These are phyloP conservation scores for Hipposideros armiger DNA, from an alignment of 2,113 vertebrate species.

Conservation along the genomic window DNA sequence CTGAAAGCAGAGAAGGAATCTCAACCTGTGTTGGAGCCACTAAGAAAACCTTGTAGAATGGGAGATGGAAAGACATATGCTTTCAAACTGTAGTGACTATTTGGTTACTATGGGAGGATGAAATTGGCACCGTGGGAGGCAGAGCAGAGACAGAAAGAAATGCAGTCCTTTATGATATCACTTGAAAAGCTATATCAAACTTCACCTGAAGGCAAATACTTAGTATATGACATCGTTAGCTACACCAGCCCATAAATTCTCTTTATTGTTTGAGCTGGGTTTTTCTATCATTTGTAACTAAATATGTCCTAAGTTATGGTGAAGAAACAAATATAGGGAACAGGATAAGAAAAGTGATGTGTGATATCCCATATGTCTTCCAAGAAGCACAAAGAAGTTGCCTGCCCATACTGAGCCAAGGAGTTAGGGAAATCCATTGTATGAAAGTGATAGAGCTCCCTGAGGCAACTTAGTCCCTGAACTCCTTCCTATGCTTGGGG, in stretches of 20 bases:
- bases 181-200: slow-evolving; percentile 1
- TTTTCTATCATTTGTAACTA: slow-evolving; percentile 8
- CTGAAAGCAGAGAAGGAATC: neutral
- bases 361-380: neutral
- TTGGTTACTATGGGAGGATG: neutral
- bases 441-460: neutral
- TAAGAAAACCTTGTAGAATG: neutral
- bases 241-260: neutral
- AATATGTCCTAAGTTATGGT: slow-evolving; percentile 1
- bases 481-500: neutral
- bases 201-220: slow-evolving; percentile 31
- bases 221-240: neutral
- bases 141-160: neutral
- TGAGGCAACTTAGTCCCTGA: neutral
- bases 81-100: neutral
- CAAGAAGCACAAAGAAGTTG: neutral
- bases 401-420: neutral
- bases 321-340: neutral
- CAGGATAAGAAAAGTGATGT: neutral
- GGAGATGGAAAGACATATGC: neutral
- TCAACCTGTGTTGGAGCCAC: neutral
- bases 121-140: neutral
- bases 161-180: neutral
- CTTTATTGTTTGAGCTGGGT: neutral
- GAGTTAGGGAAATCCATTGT: neutral